Evolutionary conservation across 2,113 vertebrate species (phyloP).

Genomic region (Condylura cristata): DNA sequence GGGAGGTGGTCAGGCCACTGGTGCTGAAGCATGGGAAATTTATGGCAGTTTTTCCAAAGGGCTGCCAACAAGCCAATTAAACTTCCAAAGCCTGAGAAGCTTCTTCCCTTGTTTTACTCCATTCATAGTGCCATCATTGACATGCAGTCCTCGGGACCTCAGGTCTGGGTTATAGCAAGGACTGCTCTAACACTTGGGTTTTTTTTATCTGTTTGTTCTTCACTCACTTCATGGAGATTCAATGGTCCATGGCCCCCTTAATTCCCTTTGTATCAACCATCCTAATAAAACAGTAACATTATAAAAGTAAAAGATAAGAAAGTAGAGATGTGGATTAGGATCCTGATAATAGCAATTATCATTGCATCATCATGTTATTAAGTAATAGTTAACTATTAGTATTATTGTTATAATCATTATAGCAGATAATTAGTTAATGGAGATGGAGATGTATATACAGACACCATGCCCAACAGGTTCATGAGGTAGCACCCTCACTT

Average conservation of each 20-base stretch:
- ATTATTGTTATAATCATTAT: background rate
- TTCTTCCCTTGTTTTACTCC: background rate
- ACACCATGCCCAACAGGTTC: background rate
- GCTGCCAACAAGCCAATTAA: constrained; percentile 63
- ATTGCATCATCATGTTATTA: background rate
- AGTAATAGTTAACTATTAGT: background rate
- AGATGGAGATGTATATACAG: background rate
- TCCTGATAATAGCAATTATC: background rate
- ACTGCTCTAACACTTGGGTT: background rate
- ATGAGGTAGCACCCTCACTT: background rate
- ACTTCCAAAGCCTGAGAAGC: constrained; percentile 31
- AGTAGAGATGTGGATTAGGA: background rate
- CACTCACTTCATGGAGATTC: background rate
- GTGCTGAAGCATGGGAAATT: constrained; percentile 78
- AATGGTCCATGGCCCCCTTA: background rate
- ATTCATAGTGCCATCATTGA: background rate
- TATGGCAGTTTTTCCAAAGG: constrained; percentile 72
- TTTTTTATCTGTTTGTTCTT: background rate
- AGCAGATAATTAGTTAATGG: background rate
- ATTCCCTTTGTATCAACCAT: background rate
- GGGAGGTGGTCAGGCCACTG: constrained; percentile 70
- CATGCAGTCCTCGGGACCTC: background rate
- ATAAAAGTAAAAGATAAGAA: background rate
- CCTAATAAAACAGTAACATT: background rate
- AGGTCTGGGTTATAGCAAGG: background rate